Evolutionary conservation across 2,113 vertebrate species (phyloP).

Genomic region (Haemorhous mexicanus): DNA sequence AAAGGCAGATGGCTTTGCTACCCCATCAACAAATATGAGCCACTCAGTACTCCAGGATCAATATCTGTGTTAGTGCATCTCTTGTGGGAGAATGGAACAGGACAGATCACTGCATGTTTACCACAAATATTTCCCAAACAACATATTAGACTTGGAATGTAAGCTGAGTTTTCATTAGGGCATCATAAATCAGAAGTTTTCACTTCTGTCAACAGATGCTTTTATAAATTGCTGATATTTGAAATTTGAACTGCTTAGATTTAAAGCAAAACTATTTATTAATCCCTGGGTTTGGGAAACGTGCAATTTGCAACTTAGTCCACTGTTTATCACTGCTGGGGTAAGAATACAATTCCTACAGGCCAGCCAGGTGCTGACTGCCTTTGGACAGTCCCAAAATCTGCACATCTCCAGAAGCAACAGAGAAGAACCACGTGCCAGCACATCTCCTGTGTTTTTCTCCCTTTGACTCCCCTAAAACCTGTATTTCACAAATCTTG

Average conservation of each 20-base stretch:
- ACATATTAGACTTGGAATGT: background rate
- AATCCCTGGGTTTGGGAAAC: background rate
- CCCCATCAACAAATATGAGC: background rate
- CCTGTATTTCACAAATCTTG: background rate
- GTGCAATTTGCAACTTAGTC: background rate
- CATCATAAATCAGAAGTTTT: background rate
- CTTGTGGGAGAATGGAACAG: background rate
- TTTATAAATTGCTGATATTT: background rate
- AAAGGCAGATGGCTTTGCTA: background rate
- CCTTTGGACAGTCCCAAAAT: background rate
- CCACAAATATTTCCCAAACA: background rate
- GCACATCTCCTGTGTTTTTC: background rate
- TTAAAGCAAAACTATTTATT: background rate
- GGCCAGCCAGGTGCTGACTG: background rate
- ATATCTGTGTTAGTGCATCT: background rate
- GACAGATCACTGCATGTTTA: background rate
- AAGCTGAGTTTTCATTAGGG: background rate
- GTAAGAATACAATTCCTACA: background rate
- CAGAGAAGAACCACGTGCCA: background rate
- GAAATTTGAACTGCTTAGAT: background rate
- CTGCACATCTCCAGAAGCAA: background rate
- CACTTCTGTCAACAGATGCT: background rate
- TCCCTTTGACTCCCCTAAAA: background rate
- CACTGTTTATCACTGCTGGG: background rate
- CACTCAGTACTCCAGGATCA: background rate